Evolutionary conservation across 2,797 vertebrate genomes (phyloP).

Genomic region (Urophycis tenuis): DNA sequence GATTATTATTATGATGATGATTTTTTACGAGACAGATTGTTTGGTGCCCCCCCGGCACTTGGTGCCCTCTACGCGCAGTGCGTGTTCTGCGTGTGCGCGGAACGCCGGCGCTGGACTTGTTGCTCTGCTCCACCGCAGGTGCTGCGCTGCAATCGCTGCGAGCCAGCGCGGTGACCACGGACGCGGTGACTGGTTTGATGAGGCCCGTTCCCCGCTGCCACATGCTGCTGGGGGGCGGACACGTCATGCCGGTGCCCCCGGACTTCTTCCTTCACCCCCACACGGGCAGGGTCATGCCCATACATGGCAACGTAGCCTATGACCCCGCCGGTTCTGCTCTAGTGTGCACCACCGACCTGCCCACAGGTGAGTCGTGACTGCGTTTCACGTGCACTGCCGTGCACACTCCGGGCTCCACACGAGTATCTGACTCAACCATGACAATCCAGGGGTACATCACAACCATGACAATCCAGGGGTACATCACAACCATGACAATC

Average conservation of each 20-base stretch:
- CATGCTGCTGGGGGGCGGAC: conserved; percentile 71
- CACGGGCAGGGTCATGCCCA: conserved; percentile 74
- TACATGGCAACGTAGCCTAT: conserved; percentile 77
- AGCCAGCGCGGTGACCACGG: conserved; percentile 54
- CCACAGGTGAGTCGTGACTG: conserved; percentile 47
- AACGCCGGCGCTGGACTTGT: no score
- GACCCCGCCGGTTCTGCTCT: conserved; percentile 70
- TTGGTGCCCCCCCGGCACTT: no score
- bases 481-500: no score
- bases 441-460: neutral
- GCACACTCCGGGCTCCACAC: neutral
- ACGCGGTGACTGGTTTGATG: conserved; percentile 71
- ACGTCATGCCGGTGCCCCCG: conserved; percentile 65
- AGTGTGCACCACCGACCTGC: conserved; percentile 67
- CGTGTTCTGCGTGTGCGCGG: no score
- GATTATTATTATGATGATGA: no score
- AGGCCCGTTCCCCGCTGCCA: conserved; percentile 63
- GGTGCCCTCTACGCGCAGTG: no score
- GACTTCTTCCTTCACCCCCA: conserved; percentile 79
- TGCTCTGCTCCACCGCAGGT: conserved; percentile 46
- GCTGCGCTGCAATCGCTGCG: conserved; percentile 55
- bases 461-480: no score
- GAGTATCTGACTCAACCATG: neutral
- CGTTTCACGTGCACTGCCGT: neutral
- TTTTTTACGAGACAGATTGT: no score